phyloP scores from a whole-genome alignment of 2,888 invertebrate species.

The Pasiphila rectangulata region DNA sequence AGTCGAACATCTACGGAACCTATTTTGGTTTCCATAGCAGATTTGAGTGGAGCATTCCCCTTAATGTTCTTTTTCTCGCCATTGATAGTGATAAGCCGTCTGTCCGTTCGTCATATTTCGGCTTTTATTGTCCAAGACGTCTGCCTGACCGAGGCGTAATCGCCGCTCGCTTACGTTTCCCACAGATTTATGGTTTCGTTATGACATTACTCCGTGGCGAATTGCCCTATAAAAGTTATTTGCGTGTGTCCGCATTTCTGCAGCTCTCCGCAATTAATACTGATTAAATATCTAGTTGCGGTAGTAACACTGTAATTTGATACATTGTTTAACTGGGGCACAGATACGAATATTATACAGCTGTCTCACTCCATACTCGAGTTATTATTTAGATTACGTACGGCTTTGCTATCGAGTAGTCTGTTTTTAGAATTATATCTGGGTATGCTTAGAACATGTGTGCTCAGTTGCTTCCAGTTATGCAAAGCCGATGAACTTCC shows the following conservation, averaged over 20 bases:
- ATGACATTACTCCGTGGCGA: conserved; percentile 69
- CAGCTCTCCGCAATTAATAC: conserved; percentile 34
- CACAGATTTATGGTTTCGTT: conserved; percentile 66
- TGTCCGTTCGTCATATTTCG: conserved; percentile 53
- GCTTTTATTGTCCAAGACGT: conserved; percentile 61
- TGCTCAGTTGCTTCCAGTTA: too few species aligned
- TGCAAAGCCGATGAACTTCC: too few species aligned
- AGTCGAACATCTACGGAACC: too few species aligned
- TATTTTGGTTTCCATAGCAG: too few species aligned
- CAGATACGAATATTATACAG: background rate
- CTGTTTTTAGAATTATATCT: too few species aligned
- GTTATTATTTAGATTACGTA: too few species aligned
- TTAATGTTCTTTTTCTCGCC: conserved; percentile 19
- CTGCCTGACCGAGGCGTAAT: conserved; percentile 48
- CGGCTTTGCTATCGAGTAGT: too few species aligned
- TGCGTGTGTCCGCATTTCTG: conserved; percentile 54
- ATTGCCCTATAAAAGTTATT: conserved; percentile 74
- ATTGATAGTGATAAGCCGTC: conserved; percentile 56
- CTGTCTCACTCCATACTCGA: too few species aligned
- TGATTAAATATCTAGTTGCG: conserved; percentile 19
- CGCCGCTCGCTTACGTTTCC: conserved; percentile 62
- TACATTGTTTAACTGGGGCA: background rate
- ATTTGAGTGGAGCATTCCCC: conserved; percentile 20
- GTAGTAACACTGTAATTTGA: background rate
- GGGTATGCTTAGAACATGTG: too few species aligned